Evolutionary conservation across 2,888 invertebrate species (phyloP), one percentile per base, ranked within the genome.

Genomic region (Zaprionus bogoriensis): DNA sequence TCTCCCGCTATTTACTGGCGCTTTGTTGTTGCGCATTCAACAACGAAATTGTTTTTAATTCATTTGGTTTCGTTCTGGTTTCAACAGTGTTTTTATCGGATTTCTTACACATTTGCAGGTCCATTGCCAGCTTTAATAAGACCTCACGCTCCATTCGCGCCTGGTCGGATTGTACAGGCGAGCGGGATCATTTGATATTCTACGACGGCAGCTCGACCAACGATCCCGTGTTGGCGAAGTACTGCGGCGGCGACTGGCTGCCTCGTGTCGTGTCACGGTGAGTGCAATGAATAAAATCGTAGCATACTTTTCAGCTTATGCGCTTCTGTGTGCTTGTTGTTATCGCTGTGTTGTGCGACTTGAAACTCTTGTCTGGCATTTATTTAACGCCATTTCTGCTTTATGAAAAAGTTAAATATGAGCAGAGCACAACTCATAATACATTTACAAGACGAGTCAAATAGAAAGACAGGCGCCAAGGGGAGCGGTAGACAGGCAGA

Each of bases 211-310:
- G 95, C 48, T 93, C 94, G 30, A 94, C 95, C 10, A 95, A 96
- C 89, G 96, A 96, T 91, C 95, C 96, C 5, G 95, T 97, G 50
- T 92, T 97, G 80, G 94, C 96, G 68, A 95, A 96, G 89, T 97
- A 96, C 91, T 97, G 97, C 90, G 97, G 97, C 10, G 96, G 97
- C 2, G 96, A 96, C 89, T 94, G 95, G 94, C 91, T 97, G 87
- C 97, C 97, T 2, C 92, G 95, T 67, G 95, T 97, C 50, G 94
- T 95, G 20, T 93, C 94, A 51, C 92, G 94, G 91, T 92, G 84
- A 87, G 89, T 89, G 22, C 12, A 55, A 53, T 46, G 28, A 30
- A 47, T 22, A 45, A 32, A 47, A 50, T 10, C 25, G 5, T 22
- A 27, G 32, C 28, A 57, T 32, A 45, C 25, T 36, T 45, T 65